Evolutionary conservation across 2,797 vertebrate genomes (phyloP).

Genomic region (Phataginus tricuspis): DNA sequence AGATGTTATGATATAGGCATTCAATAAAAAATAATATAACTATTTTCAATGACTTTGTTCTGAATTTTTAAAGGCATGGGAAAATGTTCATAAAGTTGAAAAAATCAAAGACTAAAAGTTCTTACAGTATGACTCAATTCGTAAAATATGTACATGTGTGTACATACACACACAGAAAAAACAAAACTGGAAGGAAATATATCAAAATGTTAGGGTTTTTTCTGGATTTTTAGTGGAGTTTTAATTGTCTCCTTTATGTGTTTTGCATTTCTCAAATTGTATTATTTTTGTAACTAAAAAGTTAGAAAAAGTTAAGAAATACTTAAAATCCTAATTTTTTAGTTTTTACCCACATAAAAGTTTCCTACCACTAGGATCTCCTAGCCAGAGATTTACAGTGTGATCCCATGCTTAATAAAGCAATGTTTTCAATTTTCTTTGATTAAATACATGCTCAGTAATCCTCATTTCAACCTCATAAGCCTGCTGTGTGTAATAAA

Average conservation of each 20-base stretch:
- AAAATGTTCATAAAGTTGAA: conserved; percentile 1
- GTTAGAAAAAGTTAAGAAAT: not conserved
- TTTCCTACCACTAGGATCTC: not conserved
- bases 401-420: not conserved
- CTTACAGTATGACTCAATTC: not conserved
- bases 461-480: not conserved
- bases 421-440: not conserved
- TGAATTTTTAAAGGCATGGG: not conserved
- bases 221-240: not conserved
- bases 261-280: not conserved
- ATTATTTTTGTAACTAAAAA: not conserved
- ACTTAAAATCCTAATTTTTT: not conserved
- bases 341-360: not conserved
- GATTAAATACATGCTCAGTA: not conserved
- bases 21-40: not conserved
- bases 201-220: not conserved
- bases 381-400: not conserved
- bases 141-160: not conserved
- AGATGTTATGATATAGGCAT: not conserved
- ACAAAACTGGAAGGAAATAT: not conserved
- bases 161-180: not conserved
- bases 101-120: not conserved
- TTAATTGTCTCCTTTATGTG: not conserved
- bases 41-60: not conserved
- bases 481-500: not conserved